A percentile compares a stretch with the other conserved stretches of the same genome.
phyloP scores from a whole-genome alignment of 2,888 invertebrate species.

The Dorcus parallelipipedus region DNA sequence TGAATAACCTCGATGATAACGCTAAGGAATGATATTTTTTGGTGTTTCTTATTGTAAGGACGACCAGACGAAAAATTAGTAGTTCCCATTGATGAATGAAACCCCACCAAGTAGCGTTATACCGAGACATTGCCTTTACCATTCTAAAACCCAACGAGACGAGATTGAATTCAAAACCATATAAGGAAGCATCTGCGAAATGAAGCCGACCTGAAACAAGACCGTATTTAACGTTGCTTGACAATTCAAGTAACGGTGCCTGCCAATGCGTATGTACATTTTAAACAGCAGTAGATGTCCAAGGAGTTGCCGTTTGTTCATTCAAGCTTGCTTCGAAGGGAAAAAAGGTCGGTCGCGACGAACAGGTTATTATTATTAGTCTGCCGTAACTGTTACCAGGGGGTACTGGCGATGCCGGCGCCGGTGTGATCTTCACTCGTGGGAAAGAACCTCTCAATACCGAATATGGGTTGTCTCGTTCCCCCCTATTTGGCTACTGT shows the following conservation, averaged over 20 bases:
- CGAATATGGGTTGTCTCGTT: slow-evolving; percentile 24
- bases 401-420: not conserved
- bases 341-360: not conserved
- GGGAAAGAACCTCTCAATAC: slow-evolving; percentile 13
- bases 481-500: slow-evolving; percentile 24
- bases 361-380: not conserved
- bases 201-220: not conserved
- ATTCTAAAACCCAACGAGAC: not conserved
- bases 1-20: too few species aligned
- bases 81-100: not conserved
- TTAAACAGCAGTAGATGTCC: not conserved
- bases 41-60: too few species aligned
- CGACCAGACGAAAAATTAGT: too few species aligned
- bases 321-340: not conserved
- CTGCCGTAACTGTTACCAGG: not conserved
- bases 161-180: not conserved
- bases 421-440: slow-evolving; percentile 1
- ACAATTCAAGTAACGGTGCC: not conserved
- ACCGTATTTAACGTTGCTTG: not conserved
- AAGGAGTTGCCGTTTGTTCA: not conserved
- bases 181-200: not conserved
- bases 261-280: not conserved
- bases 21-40: too few species aligned
- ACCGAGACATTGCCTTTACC: not conserved
- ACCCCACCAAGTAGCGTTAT: not conserved